Base-by-base conservation (phyloP, 1,140 invertebrate genomes). In the Charaxes varanes region DNA sequence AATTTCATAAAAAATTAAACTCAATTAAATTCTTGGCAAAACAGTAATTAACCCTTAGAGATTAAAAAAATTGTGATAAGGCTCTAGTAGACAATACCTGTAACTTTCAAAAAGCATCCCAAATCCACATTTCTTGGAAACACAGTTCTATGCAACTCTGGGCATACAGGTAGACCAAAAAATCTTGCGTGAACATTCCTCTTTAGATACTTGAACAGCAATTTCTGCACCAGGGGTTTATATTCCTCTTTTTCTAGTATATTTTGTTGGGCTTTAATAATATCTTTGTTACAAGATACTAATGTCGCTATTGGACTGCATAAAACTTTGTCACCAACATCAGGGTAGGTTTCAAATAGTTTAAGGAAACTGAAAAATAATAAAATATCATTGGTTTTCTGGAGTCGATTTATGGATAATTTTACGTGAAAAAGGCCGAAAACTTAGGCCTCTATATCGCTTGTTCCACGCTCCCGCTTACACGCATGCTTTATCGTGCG, bases 51-150 rank as follows among this genome's bases (percentile, higher is more conserved):
- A n/a, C n/a, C n/a, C n/a, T n/a, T n/a, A n/a, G n/a, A n/a, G n/a
- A n/a, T n/a, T n/a, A n/a, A n/a, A n/a, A n/a, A n/a, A n/a, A n/a
- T n/a, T n/a, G n/a, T n/a, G n/a, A n/a, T n/a, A n/a, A n/a, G n/a
- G n/a, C n/a, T n/a, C n/a, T n/a, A n/a, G n/a, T n/a, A n/a, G n/a
- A n/a, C n/a, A 57, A 30, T 67, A 87, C 88, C 88, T 59, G 82
- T 83, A 30, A 90, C 66, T 84, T 88, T 86, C 18, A 93, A 72
- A 79, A 92, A 92, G 43, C 83, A 86, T 47, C 88, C 88, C 41
- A 90, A 71, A 78, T 93, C 90, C 43, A 88, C 81, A 78, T 88
- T 90, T 36, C 86, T 85, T 0, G 91, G 91, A 60, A 93, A 87
- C 21, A 82, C 80, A 19, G 78, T 86, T 44, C 87, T 72, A 57